These are phyloP conservation scores for Potamilus streckersoni DNA, from an alignment of 1,140 invertebrate genomes.

Conservation along the genomic window DNA sequence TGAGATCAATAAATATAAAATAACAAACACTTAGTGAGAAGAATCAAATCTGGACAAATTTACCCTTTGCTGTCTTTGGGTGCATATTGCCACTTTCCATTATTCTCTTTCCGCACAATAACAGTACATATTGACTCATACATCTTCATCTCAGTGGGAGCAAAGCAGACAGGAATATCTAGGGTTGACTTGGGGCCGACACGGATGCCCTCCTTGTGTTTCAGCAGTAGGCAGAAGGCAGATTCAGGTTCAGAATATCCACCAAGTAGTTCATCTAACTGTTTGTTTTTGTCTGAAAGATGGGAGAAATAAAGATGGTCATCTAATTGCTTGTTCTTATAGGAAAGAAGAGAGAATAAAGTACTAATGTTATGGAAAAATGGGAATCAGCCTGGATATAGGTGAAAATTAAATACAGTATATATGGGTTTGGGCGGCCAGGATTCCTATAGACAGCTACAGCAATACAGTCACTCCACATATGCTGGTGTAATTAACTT, in stretches of 20 bases:
- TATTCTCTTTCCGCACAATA: constrained; percentile 55
- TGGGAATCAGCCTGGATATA: too few species aligned
- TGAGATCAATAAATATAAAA: too few species aligned
- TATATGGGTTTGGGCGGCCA: too few species aligned
- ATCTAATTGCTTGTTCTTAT: too few species aligned
- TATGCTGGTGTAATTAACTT: too few species aligned
- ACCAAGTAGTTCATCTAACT: constrained; percentile 32
- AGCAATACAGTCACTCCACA: too few species aligned
- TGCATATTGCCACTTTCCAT: constrained; percentile 51
- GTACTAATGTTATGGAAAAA: too few species aligned
- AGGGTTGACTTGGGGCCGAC: constrained; percentile 64
- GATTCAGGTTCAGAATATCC: constrained; percentile 33
- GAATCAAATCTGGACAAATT: background rate
- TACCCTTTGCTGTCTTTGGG: constrained; percentile 47
- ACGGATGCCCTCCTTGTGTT: constrained; percentile 50
- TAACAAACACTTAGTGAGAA: too few species aligned
- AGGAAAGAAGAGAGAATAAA: too few species aligned
- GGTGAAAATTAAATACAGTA: too few species aligned
- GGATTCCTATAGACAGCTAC: too few species aligned
- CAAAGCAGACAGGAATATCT: constrained; percentile 67
- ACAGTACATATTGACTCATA: constrained; percentile 61
- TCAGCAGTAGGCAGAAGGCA: constrained; percentile 64
- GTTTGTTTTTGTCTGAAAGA: constrained; percentile 30
- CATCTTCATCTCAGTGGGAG: constrained; percentile 61
- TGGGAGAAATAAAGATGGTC: background rate